A percentile compares a stretch with the other conserved stretches of the same genome.
phyloP scores from a whole-genome alignment of 1,140 invertebrate genomes.

The Cydia fagiglandana region DNA sequence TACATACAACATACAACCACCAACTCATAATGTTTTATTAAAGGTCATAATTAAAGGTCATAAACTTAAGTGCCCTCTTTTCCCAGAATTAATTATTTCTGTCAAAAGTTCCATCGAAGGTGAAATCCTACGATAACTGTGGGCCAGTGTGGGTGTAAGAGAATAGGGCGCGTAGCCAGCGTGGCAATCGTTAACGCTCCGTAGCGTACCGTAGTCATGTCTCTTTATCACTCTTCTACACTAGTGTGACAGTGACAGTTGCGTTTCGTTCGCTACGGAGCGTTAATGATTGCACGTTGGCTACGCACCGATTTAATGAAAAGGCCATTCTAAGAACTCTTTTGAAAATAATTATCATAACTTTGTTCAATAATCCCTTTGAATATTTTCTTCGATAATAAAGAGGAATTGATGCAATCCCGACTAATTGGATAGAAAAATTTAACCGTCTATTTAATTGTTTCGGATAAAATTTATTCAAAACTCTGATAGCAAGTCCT shows the following conservation, averaged over 20 bases:
- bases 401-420: not conserved
- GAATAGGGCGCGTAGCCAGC: not conserved
- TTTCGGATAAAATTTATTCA: not conserved
- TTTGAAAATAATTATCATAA: not conserved
- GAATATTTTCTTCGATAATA: not conserved
- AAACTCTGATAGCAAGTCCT: not conserved
- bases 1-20: too few relatives aligned
- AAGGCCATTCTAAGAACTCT: not conserved
- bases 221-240: too few relatives aligned
- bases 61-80: too few relatives aligned
- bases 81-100: not conserved
- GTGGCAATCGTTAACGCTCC: too few relatives aligned
- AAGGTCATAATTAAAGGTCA: too few relatives aligned
- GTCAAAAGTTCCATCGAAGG: not conserved
- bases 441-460: not conserved
- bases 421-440: constrained; percentile 6
- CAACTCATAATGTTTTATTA: too few relatives aligned
- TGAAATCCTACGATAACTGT: not conserved
- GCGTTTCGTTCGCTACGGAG: too few relatives aligned
- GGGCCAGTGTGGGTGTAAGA: not conserved
- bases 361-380: not conserved
- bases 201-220: too few relatives aligned
- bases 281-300: too few relatives aligned
- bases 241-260: too few relatives aligned
- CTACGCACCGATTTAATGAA: not conserved